Evolutionary conservation across 2,113 vertebrate species (phyloP), one percentile per base, ranked within the genome.

Genomic region (Bufo gargarizans): DNA sequence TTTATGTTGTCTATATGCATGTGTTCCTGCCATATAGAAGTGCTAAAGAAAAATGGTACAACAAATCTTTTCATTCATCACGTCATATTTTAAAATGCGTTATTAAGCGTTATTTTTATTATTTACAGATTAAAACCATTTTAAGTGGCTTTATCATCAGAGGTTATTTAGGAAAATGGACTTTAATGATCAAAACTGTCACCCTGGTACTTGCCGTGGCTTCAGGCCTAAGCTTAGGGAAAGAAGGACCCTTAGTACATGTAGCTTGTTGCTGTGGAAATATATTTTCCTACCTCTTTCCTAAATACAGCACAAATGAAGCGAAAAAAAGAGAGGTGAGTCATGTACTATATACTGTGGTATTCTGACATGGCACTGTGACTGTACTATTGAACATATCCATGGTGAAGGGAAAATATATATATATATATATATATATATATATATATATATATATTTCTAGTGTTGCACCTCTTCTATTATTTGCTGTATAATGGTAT

Each of bases 251-350:
- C 11, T 92, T 99, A 89, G 98, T 99, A 71, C 98, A 99, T 5
- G 98, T 99, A 92, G 98, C 98, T 90, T 99, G 98, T 93, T 99
- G 98, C 96, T 99, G 98, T 79, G 98, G 98, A 88, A 99, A 99
- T 95, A 99, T 99, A 93, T 99, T 99, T 95, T 99, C 98, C 88
- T 99, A 99, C 95, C 97, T 99, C 91, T 99, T 99, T 93, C 98
- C 98, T 77, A 99, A 99, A 93, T 99, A 99, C 93, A 99, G 97
- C 95, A 99, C 98, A 94, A 99, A 99, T 85, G 98, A 99, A 94
- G 98, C 98, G 91, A 99, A 99, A 93, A 99, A 99, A 91, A 95
- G 98, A 92, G 98, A 99, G 97, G 98, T 99, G 89, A 90, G 92
- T 88, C 77, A 49, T 77, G 4, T 20, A 20, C 47, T 20, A 33